Evolutionary conservation across 1,140 invertebrate species (phyloP).

Genomic region (Dolichoris vasculosae): DNA sequence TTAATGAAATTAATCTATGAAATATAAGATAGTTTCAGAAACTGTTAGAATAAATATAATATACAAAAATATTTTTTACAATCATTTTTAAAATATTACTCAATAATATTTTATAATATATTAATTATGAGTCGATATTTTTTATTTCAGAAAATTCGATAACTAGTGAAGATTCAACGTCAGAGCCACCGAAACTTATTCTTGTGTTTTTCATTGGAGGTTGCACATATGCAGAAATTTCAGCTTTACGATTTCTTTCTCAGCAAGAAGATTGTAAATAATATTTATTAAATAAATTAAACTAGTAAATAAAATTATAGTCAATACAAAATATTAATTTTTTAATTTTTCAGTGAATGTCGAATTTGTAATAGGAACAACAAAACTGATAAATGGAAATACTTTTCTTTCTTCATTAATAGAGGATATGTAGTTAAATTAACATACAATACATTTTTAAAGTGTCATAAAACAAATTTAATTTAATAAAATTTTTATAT

Average conservation of each 20-base stretch:
- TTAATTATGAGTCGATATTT: constrained; percentile 38
- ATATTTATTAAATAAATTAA: constrained; percentile 32
- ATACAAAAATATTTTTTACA: no score
- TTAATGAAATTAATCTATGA: no score
- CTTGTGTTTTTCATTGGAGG: constrained; percentile 97
- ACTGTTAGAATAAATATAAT: no score
- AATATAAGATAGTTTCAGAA: no score
- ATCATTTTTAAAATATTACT: no score
- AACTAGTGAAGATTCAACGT: constrained; percentile 79
- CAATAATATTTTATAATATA: no score
- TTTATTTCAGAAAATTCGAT: constrained; percentile 75
- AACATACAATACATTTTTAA: constrained; percentile 32
- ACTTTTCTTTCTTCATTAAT: constrained; percentile 87
- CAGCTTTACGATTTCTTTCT: constrained; percentile 92
- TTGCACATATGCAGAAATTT: constrained; percentile 96
- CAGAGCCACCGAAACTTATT: constrained; percentile 85
- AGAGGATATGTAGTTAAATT: constrained; percentile 71
- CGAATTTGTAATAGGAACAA: constrained; percentile 94
- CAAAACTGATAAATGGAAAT: constrained; percentile 93
- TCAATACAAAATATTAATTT: constrained; percentile 15
- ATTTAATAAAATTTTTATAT: no score
- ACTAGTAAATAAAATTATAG: constrained; percentile 2
- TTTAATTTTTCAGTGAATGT: constrained; percentile 81
- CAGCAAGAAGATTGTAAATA: constrained; percentile 90
- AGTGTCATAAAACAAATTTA: background rate